Evolutionary conservation across 2,797 vertebrate genomes (phyloP).

Genomic region (Myotis findleyi): DNA sequence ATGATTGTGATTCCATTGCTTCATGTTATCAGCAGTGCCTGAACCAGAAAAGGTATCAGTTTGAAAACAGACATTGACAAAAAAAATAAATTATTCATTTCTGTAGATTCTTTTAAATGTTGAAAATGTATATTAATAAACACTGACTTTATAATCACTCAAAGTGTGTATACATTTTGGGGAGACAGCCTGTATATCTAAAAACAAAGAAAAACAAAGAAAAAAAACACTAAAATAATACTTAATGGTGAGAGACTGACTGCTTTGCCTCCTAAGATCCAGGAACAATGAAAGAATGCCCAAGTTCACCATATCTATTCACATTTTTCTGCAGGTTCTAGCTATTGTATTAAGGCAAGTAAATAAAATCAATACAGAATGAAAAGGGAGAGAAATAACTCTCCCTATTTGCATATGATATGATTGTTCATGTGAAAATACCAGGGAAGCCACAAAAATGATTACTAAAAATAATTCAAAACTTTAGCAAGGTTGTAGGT

Average conservation of each 20-base stretch:
- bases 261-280: background rate
- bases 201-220: constrained; percentile 13
- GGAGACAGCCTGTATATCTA: background rate
- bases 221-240: background rate
- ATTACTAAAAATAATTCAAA: background rate
- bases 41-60: too few species aligned
- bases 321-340: background rate
- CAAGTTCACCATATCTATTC: background rate
- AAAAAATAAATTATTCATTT: too few species aligned
- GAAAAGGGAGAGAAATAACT: background rate
- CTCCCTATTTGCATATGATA: background rate
- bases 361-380: background rate
- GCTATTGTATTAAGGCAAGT: background rate
- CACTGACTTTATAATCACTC: too few species aligned
- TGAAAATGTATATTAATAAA: too few species aligned
- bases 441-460: background rate
- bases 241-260: background rate
- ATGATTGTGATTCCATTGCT: too few species aligned
- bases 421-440: constrained; percentile 1
- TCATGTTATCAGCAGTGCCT: too few species aligned
- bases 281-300: background rate
- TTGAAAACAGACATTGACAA: too few species aligned
- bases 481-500: background rate
- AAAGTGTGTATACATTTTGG: too few species aligned
- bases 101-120: too few species aligned